Conservation (phyloP, 2,113 vertebrate genomes). For the Kryptolebias marmoratus region DNA sequence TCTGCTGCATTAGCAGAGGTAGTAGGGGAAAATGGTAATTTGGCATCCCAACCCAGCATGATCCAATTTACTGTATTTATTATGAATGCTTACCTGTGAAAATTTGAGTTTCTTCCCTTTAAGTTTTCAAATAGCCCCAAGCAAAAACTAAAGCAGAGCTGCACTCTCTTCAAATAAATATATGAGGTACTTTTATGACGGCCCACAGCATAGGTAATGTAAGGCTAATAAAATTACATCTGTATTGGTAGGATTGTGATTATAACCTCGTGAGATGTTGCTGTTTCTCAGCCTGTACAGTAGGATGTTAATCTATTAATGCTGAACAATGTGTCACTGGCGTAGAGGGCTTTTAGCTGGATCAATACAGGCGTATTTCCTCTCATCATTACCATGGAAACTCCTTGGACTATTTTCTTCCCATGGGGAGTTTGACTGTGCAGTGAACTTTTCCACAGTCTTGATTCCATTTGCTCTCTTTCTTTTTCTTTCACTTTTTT, state of each 20-base stretch:
- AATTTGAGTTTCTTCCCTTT: constrained; percentile 9
- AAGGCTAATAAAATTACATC: constrained; percentile 29
- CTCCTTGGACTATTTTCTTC: constrained; percentile 35
- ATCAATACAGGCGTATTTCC: constrained; percentile 59
- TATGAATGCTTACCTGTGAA: not conserved
- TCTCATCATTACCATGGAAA: constrained; percentile 59
- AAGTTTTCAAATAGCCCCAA: constrained; percentile 5
- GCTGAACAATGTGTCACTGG: constrained; percentile 28
- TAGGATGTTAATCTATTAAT: constrained; percentile 33
- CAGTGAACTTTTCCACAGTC: constrained; percentile 45
- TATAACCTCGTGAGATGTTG: constrained; percentile 19
- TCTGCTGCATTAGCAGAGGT: constrained; percentile 13
- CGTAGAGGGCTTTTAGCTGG: constrained; percentile 51
- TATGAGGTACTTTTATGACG: constrained; percentile 21
- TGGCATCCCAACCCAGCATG: constrained; percentile 19
- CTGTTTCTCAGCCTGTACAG: constrained; percentile 24
- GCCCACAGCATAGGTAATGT: constrained; percentile 23
- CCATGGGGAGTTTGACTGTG: constrained; percentile 21
- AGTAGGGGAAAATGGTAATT: constrained; percentile 11
- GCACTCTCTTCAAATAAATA: constrained; percentile 26
- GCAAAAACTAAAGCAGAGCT: constrained; percentile 7
- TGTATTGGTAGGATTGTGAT: constrained; percentile 29
- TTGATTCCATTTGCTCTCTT: constrained; percentile 23
- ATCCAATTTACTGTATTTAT: not conserved
- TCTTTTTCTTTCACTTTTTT: not conserved